phyloP scores from a whole-genome alignment of 2,113 vertebrate genomes.

The Helogale parvula region DNA sequence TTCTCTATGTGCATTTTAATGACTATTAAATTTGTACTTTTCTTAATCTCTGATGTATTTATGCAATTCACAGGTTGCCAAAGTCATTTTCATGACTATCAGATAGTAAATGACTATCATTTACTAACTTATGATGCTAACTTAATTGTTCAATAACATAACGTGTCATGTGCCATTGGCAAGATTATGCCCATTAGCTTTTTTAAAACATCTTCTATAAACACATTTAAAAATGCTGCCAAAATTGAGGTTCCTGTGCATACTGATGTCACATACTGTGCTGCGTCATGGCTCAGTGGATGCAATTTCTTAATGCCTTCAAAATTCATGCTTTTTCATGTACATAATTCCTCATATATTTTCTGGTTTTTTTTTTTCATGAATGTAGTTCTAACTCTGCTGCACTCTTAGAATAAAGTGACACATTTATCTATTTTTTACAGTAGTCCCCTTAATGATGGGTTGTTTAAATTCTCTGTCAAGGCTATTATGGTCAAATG shows the following conservation, averaged over 20 bases:
- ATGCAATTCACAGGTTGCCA: background rate
- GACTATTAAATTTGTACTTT: background rate
- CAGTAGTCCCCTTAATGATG: background rate
- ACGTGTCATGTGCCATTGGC: background rate
- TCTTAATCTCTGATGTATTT: background rate
- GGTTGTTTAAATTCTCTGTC: background rate
- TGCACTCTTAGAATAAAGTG: background rate
- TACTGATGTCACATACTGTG: background rate
- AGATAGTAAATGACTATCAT: background rate
- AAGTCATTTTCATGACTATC: background rate
- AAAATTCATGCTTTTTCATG: background rate
- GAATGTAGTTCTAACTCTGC: background rate
- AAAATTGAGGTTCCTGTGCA: background rate
- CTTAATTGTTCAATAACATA: conserved; percentile 24
- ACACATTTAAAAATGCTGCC: background rate
- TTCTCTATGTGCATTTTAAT: background rate
- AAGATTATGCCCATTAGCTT: conserved; percentile 37
- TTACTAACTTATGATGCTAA: background rate
- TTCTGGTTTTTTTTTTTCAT: background rate
- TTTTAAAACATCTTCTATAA: conserved; percentile 7
- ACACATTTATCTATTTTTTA: background rate
- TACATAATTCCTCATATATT: background rate
- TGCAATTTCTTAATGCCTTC: background rate
- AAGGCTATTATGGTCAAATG: background rate
- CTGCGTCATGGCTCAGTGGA: background rate